Evolutionary conservation across 2,113 vertebrate species (phyloP), one percentile per base, ranked within the genome.

Genomic region (Fukomys damarensis): DNA sequence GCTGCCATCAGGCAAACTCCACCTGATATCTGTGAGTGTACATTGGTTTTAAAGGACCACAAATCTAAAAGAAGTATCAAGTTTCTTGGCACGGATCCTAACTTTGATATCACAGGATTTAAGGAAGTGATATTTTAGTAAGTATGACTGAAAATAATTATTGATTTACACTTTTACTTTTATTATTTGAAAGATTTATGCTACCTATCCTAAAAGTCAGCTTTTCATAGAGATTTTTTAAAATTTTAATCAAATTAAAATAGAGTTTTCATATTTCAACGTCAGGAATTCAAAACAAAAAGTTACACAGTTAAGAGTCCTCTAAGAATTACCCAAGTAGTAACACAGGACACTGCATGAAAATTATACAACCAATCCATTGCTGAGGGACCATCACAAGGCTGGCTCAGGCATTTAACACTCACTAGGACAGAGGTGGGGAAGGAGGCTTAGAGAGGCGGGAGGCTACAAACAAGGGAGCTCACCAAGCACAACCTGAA

Each of bases 201-300:
- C 32, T 63, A 58, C 65, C 17, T 77, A 65, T 28, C 20, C 19
- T 66, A 38, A 46, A 56, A 77, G 72, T 86, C 28, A 83, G 63
- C 66, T 91, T 94, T 91, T 90, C 35, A 96, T 70, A 49, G 38
- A 74, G 13, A 87, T 32, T 30, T 16, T 86, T 93, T 93, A 63
- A n/a, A n/a, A 65, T 63, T 79, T 63, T 85, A 88, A 74, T 41
- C 32, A 90, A 89, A 72, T 65, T 68, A 83, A 89, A 56, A 63
- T 76, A 35, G 19, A 80, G 86, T 92, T 85, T 96, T 63, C 61
- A 56, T 72, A 95, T 82, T 95, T 96, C 22, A 94, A 95, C 63
- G 84, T 95, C 12, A 89, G 26, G 30, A 96, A 96, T 86, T 89
- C n/a, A 70, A 96, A 94, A 87, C 66, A 94, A 94, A 91, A 91